Conservation (phyloP, 2,113 vertebrate species). For the Epinephelus cyanopodus region DNA sequence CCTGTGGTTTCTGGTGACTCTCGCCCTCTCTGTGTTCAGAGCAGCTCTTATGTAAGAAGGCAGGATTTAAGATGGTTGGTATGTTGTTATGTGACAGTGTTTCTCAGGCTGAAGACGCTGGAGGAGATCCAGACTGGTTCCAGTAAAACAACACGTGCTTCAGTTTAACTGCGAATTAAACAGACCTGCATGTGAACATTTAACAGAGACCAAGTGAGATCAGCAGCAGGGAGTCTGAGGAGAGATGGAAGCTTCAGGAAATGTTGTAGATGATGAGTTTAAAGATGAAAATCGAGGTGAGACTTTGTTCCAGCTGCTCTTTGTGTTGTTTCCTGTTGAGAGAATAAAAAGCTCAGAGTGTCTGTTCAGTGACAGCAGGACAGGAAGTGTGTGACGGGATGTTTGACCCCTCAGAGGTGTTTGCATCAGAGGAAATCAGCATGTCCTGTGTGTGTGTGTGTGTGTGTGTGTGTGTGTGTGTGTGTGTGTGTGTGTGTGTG, state of each 20-base stretch:
- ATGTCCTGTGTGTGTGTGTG: constrained; percentile 17
- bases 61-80: neutral
- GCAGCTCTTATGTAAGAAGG: constrained; percentile 33
- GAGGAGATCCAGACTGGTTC: neutral
- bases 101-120: neutral
- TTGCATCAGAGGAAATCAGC: constrained; percentile 39
- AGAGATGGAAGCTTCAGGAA: too few relatives aligned
- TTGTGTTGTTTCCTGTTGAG: neutral
- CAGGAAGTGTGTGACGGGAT: constrained; percentile 55
- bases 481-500: constrained; percentile 24
- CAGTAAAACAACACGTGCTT: neutral
- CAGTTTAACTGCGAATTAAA: neutral
- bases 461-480: constrained; percentile 23
- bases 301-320: constrained; percentile 1
- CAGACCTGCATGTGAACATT: neutral
- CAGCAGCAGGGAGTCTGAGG: neutral
- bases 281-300: neutral
- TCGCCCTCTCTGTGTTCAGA: constrained; percentile 4
- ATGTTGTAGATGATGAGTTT: too few relatives aligned
- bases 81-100: constrained; percentile 1
- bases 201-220: neutral
- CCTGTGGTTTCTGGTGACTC: constrained; percentile 40
- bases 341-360: constrained; percentile 3
- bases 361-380: constrained; percentile 22
- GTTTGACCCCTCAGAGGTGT: constrained; percentile 45